These are phyloP conservation scores for Pandemis heparana DNA, from an alignment of 2,888 invertebrate genomes.

Conservation along the genomic window DNA sequence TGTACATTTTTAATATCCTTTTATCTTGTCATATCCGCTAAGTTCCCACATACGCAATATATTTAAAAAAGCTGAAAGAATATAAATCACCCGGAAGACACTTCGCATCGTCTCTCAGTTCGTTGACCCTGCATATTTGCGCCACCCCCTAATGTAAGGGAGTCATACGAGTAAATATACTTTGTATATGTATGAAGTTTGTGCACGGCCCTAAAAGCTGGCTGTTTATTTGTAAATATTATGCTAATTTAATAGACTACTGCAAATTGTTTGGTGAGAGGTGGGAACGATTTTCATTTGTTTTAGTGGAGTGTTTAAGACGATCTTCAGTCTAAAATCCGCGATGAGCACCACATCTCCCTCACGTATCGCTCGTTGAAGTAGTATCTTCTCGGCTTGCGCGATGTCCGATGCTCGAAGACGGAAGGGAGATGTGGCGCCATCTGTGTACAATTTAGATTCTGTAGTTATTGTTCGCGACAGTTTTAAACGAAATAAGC, in stretches of 20 bases:
- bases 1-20: neutral
- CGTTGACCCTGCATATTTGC: conserved; percentile 34
- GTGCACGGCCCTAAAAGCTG: conserved; percentile 22
- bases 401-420: too few relatives aligned
- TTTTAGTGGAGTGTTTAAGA: conserved; percentile 16
- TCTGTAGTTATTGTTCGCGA: too few relatives aligned
- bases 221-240: conserved; percentile 40
- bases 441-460: too few relatives aligned
- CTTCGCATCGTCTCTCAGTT: conserved; percentile 30
- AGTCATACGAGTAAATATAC: conserved; percentile 34
- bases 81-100: conserved; percentile 37
- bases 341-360: too few relatives aligned
- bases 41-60: conserved; percentile 7
- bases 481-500: too few relatives aligned
- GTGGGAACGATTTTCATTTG: conserved; percentile 30
- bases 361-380: too few relatives aligned
- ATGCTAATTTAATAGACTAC: conserved; percentile 41
- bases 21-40: neutral
- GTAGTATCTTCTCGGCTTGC: too few relatives aligned
- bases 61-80: conserved; percentile 24
- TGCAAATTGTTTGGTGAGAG: conserved; percentile 5
- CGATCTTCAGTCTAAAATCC: neutral
- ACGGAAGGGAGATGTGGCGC: too few relatives aligned
- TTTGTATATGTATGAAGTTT: neutral
- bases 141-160: conserved; percentile 26